These are phyloP conservation scores for Callyntrura sp. DNA, from an alignment of 2,888 invertebrate species.

Conservation along the genomic window DNA sequence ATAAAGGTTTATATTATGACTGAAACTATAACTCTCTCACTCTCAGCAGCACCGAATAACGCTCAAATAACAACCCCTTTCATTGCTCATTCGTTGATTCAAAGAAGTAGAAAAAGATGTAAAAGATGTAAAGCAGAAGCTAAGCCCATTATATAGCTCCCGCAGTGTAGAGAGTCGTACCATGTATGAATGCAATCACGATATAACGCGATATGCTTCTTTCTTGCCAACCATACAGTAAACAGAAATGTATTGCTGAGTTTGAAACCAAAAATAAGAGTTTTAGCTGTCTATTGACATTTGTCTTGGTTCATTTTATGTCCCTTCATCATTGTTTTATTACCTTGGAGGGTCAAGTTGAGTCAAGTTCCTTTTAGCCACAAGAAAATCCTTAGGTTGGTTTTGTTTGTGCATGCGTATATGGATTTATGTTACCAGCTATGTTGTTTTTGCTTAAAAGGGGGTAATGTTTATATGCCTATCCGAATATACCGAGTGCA, in stretches of 20 bases:
- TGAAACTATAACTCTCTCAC: slow-evolving; percentile 74
- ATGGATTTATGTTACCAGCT: background rate
- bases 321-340: slow-evolving; percentile 84
- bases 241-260: background rate
- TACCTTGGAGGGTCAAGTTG: slow-evolving; percentile 82
- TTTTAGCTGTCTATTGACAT: slow-evolving; percentile 83
- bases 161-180: background rate
- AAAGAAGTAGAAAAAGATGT: slow-evolving; percentile 47
- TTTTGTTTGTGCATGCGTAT: slow-evolving; percentile 9
- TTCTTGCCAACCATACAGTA: background rate
- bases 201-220: background rate
- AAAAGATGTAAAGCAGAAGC: slow-evolving; percentile 46
- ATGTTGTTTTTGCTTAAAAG: background rate
- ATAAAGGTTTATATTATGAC: slow-evolving; percentile 70
- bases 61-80: slow-evolving; percentile 69
- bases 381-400: slow-evolving; percentile 60
- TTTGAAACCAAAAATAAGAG: slow-evolving; percentile 58
- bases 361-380: slow-evolving; percentile 66
- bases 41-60: slow-evolving; percentile 68
- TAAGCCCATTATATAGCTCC: background rate
- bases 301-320: slow-evolving; percentile 84
- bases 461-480: background rate
- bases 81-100: slow-evolving; percentile 71
- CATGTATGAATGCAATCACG: background rate
- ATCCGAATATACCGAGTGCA: background rate